Evolutionary conservation across 2,113 vertebrate genomes (phyloP).

Genomic region (Myrmecobius fasciatus): DNA sequence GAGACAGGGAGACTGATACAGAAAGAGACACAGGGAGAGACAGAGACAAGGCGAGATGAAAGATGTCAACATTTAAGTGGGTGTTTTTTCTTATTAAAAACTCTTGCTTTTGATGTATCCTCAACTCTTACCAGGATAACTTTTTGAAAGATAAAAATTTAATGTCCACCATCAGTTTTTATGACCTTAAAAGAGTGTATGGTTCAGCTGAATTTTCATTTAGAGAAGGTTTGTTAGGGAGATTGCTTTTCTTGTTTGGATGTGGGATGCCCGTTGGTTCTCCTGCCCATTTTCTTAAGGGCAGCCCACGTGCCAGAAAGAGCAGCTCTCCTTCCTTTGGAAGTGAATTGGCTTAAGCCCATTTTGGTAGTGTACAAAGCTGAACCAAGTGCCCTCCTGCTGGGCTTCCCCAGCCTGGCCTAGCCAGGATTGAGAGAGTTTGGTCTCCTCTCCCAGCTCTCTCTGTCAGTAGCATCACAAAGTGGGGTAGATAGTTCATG

Average conservation of each 20-base stretch:
- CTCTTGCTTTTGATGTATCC: background rate
- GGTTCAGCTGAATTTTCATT: constrained; percentile 50
- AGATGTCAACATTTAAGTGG: background rate
- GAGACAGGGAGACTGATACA: background rate
- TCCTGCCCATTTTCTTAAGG: background rate
- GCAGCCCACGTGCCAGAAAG: background rate
- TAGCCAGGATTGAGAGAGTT: background rate
- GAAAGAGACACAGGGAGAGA: background rate
- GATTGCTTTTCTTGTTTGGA: background rate
- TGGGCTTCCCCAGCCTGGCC: background rate
- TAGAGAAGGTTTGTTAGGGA: background rate
- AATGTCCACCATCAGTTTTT: constrained; percentile 53
- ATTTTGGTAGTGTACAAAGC: background rate
- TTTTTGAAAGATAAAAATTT: constrained; percentile 61
- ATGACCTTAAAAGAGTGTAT: constrained; percentile 53
- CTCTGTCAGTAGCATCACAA: background rate
- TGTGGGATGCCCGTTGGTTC: background rate
- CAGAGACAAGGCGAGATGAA: background rate
- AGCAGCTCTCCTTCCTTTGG: background rate
- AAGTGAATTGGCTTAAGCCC: background rate
- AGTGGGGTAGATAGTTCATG: background rate
- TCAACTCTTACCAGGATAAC: constrained; percentile 10
- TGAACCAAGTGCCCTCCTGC: background rate
- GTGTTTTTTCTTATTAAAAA: constrained; percentile 27
- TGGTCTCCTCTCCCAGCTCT: background rate